Percentiles rank a stretch among this genome's conserved stretches.
phyloP scores from a whole-genome alignment of 1,140 invertebrate genomes.

The Chironomus striatipennis region DNA sequence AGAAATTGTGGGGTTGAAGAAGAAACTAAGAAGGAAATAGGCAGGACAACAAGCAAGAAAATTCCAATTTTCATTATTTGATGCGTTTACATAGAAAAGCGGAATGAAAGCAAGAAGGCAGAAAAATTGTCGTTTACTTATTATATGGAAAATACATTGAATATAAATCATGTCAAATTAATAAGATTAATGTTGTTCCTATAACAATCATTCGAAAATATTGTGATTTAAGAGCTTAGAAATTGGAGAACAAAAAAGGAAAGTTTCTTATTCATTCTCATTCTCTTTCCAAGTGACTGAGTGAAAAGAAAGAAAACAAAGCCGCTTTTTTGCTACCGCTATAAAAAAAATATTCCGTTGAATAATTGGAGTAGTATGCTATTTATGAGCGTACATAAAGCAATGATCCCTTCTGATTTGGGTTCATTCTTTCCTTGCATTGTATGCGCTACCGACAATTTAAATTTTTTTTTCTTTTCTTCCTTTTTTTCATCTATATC shows the following conservation, averaged over 20 bases:
- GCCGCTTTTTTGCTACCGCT: background rate
- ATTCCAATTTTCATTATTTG: too few relatives aligned
- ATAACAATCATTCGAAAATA: conserved; percentile 10
- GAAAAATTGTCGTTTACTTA: too few relatives aligned
- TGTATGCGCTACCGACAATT: too few relatives aligned
- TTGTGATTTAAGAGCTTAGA: background rate
- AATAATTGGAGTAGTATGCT: conserved; percentile 8
- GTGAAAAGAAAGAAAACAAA: background rate
- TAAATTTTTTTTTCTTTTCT: too few relatives aligned
- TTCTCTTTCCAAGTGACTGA: background rate
- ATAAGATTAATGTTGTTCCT: conserved; percentile 22
- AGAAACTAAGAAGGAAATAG: too few relatives aligned
- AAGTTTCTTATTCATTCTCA: too few relatives aligned
- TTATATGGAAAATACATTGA: background rate
- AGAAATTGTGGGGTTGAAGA: too few relatives aligned
- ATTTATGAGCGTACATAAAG: background rate
- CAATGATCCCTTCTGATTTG: background rate
- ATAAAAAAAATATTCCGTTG: background rate
- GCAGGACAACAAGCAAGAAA: too few relatives aligned
- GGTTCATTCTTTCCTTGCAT: background rate
- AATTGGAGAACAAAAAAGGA: background rate
- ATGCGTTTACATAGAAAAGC: too few relatives aligned
- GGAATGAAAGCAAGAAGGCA: too few relatives aligned
- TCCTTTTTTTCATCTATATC: too few relatives aligned
- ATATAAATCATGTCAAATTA: conserved; percentile 24